Percentiles rank a stretch among this genome's conserved stretches.
These are phyloP conservation scores for Epirrhoe alternata DNA, from an alignment of 2,888 invertebrate genomes.

Conservation along the genomic window DNA sequence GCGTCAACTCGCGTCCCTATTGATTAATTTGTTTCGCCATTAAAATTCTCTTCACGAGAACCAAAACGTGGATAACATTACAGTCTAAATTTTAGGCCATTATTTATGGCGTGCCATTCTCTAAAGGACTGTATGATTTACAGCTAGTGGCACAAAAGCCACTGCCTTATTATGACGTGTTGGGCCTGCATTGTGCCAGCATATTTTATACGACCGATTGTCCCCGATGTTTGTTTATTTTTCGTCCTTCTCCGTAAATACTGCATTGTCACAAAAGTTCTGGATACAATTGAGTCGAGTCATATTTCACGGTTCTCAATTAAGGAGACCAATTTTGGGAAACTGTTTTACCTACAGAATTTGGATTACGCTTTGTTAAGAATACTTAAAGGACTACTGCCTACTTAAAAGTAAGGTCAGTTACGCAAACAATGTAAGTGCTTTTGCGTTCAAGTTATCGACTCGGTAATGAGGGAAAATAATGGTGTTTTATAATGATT, in stretches of 20 bases:
- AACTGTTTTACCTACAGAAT: conserved; percentile 64
- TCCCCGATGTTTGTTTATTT: conserved; percentile 82
- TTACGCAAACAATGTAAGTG: conserved; percentile 54
- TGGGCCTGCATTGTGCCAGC: conserved; percentile 79
- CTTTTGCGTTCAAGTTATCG: conserved; percentile 66
- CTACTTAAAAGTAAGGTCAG: conserved; percentile 42
- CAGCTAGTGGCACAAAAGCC: conserved; percentile 78
- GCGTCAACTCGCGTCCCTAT: conserved; percentile 57
- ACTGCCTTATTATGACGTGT: conserved; percentile 82
- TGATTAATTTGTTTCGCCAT: conserved; percentile 80
- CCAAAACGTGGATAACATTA: conserved; percentile 70
- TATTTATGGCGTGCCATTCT: conserved; percentile 83
- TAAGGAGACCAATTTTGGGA: conserved; percentile 56
- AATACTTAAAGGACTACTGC: conserved; percentile 9
- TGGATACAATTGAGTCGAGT: conserved; percentile 67
- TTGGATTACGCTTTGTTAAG: conserved; percentile 34
- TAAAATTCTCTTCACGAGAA: conserved; percentile 74
- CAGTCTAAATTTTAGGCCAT: conserved; percentile 73
- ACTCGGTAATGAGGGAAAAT: conserved; percentile 73
- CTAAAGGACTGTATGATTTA: conserved; percentile 83
- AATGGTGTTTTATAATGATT: conserved; percentile 71
- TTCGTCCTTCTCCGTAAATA: conserved; percentile 80
- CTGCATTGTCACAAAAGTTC: conserved; percentile 73
- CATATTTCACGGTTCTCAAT: conserved; percentile 80
- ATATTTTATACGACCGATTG: conserved; percentile 78